Base-by-base conservation (phyloP, 2,797 vertebrate genomes). In the Atherinosoma microstoma region DNA sequence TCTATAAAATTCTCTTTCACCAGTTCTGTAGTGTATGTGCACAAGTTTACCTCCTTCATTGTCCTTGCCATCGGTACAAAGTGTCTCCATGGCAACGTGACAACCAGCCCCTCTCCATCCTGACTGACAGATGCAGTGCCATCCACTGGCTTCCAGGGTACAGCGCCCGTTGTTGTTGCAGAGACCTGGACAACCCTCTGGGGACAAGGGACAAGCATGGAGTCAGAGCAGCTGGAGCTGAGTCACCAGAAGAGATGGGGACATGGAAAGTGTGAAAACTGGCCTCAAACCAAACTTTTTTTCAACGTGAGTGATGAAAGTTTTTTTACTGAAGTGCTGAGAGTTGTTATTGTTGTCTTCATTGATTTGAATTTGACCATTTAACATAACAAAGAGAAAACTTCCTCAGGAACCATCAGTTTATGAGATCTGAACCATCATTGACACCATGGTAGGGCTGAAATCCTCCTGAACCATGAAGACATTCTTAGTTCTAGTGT, bases 81-180 rank as follows among this genome's bases (percentile, higher is more conserved):
- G 94, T 0, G 96, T 99, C 94, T 99, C 98, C 98, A 99, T 99
- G 91, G 98, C 97, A 65, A 99, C 98, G 0, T 99, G 97, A 81
- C 98, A 99, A 10, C 98, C 98, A 0, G 96, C 96, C 79, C 98
- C 98, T 83, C 98, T 95, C 98, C 98, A 99, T 29, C 98, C 98
- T 0, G 97, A 95, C 83, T 99, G 98, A 92, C 98, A 99, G 84
- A 99, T 96, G 57, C 98, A 99, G 80, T 98, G 98, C 98, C 98
- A 99, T 76, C 97, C 97, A 0, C 97, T 99, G 71, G 97, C 96
- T 93, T 99, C 98, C 92, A 99, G 92, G 0, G 97, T 98, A 78
- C 98, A 99, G 65, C 98, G 95, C 62, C 98, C 98, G 0, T 99
- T 99, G 95, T 97, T 99, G 94, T 99, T 99, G 90, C 98, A 99